Base-by-base conservation (phyloP, 1,140 invertebrate species). In the Mya arenaria region DNA sequence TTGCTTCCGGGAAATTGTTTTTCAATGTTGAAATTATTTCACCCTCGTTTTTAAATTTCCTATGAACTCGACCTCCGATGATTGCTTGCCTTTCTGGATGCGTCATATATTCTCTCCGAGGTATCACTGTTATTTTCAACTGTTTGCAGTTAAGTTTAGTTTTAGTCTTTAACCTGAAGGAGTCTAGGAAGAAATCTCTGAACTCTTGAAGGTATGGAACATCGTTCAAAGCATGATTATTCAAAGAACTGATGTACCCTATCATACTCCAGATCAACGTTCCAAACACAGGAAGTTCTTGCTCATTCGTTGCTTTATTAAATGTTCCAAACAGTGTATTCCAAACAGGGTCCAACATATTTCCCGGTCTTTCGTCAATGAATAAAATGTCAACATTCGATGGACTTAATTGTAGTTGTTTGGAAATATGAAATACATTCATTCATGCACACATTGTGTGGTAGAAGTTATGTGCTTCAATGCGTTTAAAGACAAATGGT, bases 1-100 rank as follows among this genome's bases (percentile, higher is more conserved):
- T 71, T 68, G 84, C 74, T 6, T 66, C 73, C 2, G 60, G 68
- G 44, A 85, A 41, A 0, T 41, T 41, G 13, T 68, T 34, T 25
- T 72, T 34, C 1, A 89, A 60, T n/a, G 34, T 30, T 4, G 72
- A 8, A 0, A 90, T 1, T 13, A 92, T 68, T 65, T 89, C 87
- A 8, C 79, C 62, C 66, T 91, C 89, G 68, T 92, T 92, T 55
- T 75, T 13, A 37, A 92, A 88, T 74, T 90, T 90, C 19, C 90
- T 73, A 32, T 84, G 81, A 1, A 92, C 83, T 13, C 52, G 23
- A 10, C 79, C 65, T 23, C 58, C 68, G 10, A 69, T 44, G 15
- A 87, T 87, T 2, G 44, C 68, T n/a, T 86, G 84, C 56, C 90
- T 91, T 36, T 91, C 65, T 13, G 90, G 89, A 75, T 91, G 90